phyloP scores from a whole-genome alignment of 2,113 vertebrate genomes.

The Ctenomys sociabilis region DNA sequence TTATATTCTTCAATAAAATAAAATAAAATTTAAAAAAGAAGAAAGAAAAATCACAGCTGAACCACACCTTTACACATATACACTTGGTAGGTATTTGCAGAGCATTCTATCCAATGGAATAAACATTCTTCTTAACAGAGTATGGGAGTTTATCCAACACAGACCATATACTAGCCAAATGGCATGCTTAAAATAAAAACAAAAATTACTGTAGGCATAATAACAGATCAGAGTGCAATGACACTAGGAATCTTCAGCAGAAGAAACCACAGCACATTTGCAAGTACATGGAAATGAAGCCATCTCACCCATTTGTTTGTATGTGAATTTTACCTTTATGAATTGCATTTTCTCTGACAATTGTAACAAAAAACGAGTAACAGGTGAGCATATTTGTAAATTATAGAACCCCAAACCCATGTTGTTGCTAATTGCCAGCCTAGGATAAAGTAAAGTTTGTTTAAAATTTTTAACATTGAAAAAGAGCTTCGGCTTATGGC shows the following conservation, averaged over 20 bases:
- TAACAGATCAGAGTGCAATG: not conserved
- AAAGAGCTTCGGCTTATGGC: constrained; percentile 85
- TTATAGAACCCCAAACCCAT: not conserved
- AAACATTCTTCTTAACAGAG: not conserved
- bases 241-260: not conserved
- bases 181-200: not conserved
- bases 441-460: not conserved
- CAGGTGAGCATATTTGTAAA: not conserved
- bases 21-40: too few species aligned
- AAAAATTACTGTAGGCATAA: not conserved
- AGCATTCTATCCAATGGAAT: not conserved
- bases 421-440: not conserved
- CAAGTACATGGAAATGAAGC: not conserved
- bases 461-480: not conserved
- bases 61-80: not conserved
- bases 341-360: not conserved
- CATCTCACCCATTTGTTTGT: not conserved
- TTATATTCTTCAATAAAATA: too few species aligned
- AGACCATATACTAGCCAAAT: not conserved
- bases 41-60: not conserved
- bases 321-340: not conserved
- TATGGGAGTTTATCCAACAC: not conserved
- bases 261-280: not conserved
- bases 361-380: not conserved
- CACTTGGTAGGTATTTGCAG: not conserved